Evolutionary conservation across 2,797 vertebrate genomes (phyloP).

Genomic region (Characodon lateralis): DNA sequence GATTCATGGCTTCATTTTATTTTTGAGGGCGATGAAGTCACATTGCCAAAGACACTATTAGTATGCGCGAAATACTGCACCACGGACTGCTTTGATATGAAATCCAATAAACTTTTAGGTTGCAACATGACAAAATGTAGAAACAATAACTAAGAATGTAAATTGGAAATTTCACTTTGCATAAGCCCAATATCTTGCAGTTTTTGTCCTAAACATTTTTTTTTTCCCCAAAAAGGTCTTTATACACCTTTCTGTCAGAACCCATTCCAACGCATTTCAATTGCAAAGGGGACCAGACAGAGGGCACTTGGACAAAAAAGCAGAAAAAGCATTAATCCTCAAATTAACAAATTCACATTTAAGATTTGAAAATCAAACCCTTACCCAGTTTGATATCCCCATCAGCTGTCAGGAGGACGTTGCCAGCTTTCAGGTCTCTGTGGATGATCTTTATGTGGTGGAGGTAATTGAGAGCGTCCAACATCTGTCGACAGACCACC

Average conservation of each 20-base stretch:
- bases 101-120: background rate
- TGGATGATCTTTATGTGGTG: slow-evolving; percentile 97
- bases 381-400: slow-evolving; percentile 96
- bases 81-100: background rate
- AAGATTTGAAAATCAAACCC: slow-evolving; percentile 37
- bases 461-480: slow-evolving; percentile 92
- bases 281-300: background rate
- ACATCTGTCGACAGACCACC: slow-evolving; percentile 93
- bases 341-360: background rate
- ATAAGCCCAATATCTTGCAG: background rate
- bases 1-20: too few species aligned
- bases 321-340: background rate
- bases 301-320: background rate
- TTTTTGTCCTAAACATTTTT: too few species aligned
- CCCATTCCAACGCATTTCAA: background rate
- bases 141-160: background rate
- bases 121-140: background rate
- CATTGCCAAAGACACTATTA: too few species aligned
- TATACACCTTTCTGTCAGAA: background rate
- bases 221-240: background rate
- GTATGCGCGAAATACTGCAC: too few species aligned
- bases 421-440: slow-evolving; percentile 96
- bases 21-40: too few species aligned
- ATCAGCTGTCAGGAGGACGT: slow-evolving; percentile 92
- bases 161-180: background rate